phyloP scores from a whole-genome alignment of 2,113 vertebrate species.

The Clupea harengus region DNA sequence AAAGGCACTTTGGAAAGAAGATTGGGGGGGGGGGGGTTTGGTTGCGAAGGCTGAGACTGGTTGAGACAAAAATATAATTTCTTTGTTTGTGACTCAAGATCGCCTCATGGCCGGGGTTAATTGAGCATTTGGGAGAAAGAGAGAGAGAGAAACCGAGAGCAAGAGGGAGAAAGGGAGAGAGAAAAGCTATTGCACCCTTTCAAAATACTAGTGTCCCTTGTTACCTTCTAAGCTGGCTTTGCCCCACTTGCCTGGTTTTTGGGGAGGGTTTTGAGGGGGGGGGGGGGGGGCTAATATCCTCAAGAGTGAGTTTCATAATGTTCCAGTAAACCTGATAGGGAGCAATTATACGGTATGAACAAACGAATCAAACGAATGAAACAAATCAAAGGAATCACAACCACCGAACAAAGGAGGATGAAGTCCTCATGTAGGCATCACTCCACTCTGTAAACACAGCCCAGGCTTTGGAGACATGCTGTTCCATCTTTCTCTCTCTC shows the following conservation, averaged over 20 bases:
- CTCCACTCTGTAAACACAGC: slow-evolving; percentile 25
- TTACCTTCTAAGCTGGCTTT: not conserved
- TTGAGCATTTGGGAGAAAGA: not conserved
- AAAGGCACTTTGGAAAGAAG: not conserved
- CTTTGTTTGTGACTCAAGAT: not conserved
- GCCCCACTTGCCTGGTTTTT: not conserved
- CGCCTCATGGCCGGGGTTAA: not conserved
- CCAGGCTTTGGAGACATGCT: slow-evolving; percentile 18
- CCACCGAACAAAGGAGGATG: not conserved
- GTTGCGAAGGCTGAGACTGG: too few relatives aligned
- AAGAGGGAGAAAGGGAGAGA: not conserved
- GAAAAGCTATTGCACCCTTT: not conserved
- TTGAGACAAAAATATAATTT: not conserved
- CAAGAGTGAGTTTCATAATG: not conserved
- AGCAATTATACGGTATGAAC: not conserved
- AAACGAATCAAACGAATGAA: not conserved
- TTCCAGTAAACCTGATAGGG: not conserved
- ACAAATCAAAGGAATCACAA: not conserved
- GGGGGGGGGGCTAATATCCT: not conserved
- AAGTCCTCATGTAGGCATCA: not conserved
- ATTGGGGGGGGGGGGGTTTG: not conserved
- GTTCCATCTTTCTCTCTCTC: not conserved
- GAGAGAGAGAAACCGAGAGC: not conserved
- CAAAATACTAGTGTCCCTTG: not conserved
- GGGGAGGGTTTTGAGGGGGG: not conserved